phyloP scores from a whole-genome alignment of 2,113 vertebrate genomes.

The Budorcas taxicolor region DNA sequence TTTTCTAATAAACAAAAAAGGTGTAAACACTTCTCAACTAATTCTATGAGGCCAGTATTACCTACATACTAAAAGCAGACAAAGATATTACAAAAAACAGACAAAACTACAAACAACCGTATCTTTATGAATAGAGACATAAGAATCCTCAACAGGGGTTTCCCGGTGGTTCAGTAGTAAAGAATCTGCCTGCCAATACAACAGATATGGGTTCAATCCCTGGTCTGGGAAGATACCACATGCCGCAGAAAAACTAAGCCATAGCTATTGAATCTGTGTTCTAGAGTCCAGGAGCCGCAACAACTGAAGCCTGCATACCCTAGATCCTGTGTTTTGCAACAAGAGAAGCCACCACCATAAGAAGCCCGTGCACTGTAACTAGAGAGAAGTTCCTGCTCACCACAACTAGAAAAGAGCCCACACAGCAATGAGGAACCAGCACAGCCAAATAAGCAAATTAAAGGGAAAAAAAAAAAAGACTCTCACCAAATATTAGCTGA shows the following conservation, averaged over 20 bases:
- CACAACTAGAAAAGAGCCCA: neutral
- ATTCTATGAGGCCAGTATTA: neutral
- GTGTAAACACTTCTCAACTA: neutral
- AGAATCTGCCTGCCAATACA: neutral
- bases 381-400: neutral
- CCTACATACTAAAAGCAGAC: neutral
- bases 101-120: neutral
- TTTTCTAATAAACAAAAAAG: neutral
- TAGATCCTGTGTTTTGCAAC: neutral
- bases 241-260: neutral
- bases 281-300: neutral
- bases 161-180: neutral
- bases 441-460: neutral
- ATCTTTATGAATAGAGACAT: neutral
- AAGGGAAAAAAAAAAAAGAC: neutral
- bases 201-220: neutral
- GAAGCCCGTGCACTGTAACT: neutral
- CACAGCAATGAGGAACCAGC: neutral
- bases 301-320: neutral
- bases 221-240: neutral
- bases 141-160: neutral
- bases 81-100: neutral
- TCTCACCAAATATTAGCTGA: neutral
- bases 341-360: neutral
- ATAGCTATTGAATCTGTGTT: neutral